Evolutionary conservation across 2,888 invertebrate genomes (phyloP), one percentile per base, ranked within the genome.

Genomic region (Digitonthophagus gazella): DNA sequence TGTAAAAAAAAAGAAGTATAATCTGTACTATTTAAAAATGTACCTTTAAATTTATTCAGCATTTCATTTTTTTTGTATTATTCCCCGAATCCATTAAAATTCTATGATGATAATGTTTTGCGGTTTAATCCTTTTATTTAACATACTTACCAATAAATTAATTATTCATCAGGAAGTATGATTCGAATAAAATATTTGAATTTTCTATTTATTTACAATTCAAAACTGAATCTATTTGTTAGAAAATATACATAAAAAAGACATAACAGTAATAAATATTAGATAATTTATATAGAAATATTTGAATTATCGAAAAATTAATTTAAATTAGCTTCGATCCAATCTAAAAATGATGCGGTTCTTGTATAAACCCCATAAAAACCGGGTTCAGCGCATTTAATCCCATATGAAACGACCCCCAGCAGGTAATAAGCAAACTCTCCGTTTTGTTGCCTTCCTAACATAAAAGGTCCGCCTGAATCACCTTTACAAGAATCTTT

Each of bases 381-480:
- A 2, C 86, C 85, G 1, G 86, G 84, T 73, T 88, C 86, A 0
- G 89, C 90, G 78, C 90, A 90, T 58, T 86, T 85, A 73, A 86
- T 87, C 2, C 90, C 91, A 77, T 89, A 91, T 0, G 90, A 89
- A 0, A 90, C 90, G 0, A 91, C 83, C 1, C 91, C 91, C 64
- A 90, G 88, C 75, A 90, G 86, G 78, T 89, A 88, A 83, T 76
- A 80, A 15, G 22, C 80, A 19, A 22, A 63, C 8, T 63, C 64
- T 15, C 66, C 66, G 11, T 15, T 56, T 15, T 16, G 15, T 1
- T 20, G 20, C n/a, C 56, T 55, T 15, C 22, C 64, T 56, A 74
- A 86, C 90, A 93, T 91, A 11, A 94, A 82, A 0, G 94, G 93
- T 2, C 94, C 94, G 0, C 94, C 94, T 64, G 92, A 93, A 83